phyloP scores from a whole-genome alignment of 2,888 invertebrate genomes.

The Acrobasis suavella region DNA sequence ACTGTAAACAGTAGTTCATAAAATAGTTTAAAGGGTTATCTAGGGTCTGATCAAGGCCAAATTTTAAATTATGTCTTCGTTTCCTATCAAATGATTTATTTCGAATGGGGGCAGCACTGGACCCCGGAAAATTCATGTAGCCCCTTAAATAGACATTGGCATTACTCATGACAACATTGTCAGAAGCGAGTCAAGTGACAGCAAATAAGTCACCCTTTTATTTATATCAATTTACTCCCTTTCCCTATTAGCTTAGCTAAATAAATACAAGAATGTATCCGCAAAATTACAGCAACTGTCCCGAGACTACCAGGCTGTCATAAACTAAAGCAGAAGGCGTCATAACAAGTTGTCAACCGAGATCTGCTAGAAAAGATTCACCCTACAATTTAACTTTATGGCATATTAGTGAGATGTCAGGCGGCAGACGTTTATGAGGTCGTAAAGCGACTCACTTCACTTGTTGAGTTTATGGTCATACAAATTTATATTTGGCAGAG shows the following conservation, averaged over 20 bases:
- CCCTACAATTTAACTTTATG: constrained; percentile 54
- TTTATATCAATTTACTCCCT: background rate
- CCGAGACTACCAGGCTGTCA: constrained; percentile 27
- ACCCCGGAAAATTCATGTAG: too few relatives aligned
- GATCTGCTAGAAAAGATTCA: constrained; percentile 41
- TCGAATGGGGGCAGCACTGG: too few relatives aligned
- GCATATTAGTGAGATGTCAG: constrained; percentile 67
- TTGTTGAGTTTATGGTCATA: constrained; percentile 62
- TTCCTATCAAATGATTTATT: too few relatives aligned
- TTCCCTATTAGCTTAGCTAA: background rate
- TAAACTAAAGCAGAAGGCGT: constrained; percentile 36
- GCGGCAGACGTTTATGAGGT: constrained; percentile 59
- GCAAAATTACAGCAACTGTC: constrained; percentile 3
- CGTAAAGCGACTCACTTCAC: constrained; percentile 63
- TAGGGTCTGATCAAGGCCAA: too few relatives aligned
- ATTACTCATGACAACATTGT: too few relatives aligned
- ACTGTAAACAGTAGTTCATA: too few relatives aligned
- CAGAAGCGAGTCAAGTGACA: too few relatives aligned
- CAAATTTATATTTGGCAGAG: constrained; percentile 42
- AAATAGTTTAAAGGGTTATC: too few relatives aligned
- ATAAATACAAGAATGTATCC: background rate
- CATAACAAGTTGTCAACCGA: constrained; percentile 36
- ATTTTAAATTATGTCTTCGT: too few relatives aligned
- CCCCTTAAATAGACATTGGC: too few relatives aligned
- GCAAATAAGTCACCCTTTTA: background rate